Evolutionary conservation across 2,113 vertebrate species (phyloP).

Genomic region (Ariopsis seemanni): DNA sequence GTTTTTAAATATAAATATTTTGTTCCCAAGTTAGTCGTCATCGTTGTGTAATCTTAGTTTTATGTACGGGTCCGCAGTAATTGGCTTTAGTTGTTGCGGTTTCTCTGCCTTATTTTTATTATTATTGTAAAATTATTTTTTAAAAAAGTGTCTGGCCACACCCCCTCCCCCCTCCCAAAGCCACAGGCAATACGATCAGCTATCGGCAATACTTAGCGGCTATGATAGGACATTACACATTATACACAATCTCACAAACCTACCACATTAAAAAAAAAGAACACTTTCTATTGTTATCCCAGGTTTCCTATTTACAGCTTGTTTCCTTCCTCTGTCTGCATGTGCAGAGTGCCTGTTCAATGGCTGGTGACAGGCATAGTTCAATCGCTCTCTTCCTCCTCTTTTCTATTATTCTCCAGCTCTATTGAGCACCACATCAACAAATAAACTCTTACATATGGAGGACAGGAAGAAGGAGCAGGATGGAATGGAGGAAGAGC

Average conservation of each 20-base stretch:
- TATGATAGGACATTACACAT: neutral
- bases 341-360: conserved; percentile 22
- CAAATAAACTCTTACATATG: neutral
- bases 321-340: conserved; percentile 42
- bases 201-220: neutral
- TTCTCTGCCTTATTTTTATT: too few species aligned
- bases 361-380: conserved; percentile 37
- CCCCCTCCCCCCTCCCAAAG: neutral
- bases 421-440: neutral
- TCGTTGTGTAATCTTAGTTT: too few species aligned
- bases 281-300: conserved; percentile 34
- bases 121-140: too few species aligned
- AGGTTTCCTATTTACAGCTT: conserved; percentile 28
- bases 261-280: neutral
- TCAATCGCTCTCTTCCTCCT: conserved; percentile 17
- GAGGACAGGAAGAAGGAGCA: conserved; percentile 7
- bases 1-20: too few species aligned
- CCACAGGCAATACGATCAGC: neutral
- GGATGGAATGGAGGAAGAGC: conserved; percentile 4
- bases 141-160: neutral
- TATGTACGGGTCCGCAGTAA: too few species aligned
- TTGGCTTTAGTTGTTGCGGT: too few species aligned
- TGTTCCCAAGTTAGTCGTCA: too few species aligned
- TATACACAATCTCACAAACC: neutral
- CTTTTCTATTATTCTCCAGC: conserved; percentile 30